phyloP scores from a whole-genome alignment of 2,888 invertebrate species.

The Miltochrista miniata region DNA sequence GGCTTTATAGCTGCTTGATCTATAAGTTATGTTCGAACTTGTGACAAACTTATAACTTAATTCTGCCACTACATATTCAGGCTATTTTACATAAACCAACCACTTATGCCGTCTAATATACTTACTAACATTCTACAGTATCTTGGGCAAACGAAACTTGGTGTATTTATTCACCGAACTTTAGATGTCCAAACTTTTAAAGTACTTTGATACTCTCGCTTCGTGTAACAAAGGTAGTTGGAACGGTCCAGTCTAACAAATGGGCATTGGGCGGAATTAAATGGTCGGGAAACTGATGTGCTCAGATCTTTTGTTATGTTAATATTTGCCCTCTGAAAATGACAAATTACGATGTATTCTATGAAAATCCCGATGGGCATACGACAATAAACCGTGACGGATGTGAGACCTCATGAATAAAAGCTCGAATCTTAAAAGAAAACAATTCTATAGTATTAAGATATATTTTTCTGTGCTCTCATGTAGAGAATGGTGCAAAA shows the following conservation, averaged over 20 bases:
- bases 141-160: constrained; percentile 45
- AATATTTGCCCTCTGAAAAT: constrained; percentile 52
- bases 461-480: too few relatives aligned
- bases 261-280: constrained; percentile 49
- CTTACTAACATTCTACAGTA: constrained; percentile 41
- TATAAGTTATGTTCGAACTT: constrained; percentile 33
- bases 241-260: constrained; percentile 49
- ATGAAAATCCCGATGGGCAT: constrained; percentile 22
- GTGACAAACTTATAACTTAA: constrained; percentile 34
- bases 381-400: constrained; percentile 18
- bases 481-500: too few relatives aligned
- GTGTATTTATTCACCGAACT: constrained; percentile 53
- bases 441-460: neutral
- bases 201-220: constrained; percentile 49
- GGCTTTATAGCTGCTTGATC: constrained; percentile 18
- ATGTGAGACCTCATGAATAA: constrained; percentile 25
- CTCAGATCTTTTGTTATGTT: constrained; percentile 54
- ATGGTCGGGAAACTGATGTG: constrained; percentile 48
- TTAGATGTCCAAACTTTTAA: constrained; percentile 53
- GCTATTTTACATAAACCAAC: constrained; percentile 39
- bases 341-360: constrained; percentile 57
- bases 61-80: constrained; percentile 31
- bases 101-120: constrained; percentile 45
- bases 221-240: constrained; percentile 58
- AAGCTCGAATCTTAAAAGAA: constrained; percentile 25